Evolutionary conservation across 64 coral and sea anemone species (phyloP).

Genomic region (Stichodactyla helianthus): DNA sequence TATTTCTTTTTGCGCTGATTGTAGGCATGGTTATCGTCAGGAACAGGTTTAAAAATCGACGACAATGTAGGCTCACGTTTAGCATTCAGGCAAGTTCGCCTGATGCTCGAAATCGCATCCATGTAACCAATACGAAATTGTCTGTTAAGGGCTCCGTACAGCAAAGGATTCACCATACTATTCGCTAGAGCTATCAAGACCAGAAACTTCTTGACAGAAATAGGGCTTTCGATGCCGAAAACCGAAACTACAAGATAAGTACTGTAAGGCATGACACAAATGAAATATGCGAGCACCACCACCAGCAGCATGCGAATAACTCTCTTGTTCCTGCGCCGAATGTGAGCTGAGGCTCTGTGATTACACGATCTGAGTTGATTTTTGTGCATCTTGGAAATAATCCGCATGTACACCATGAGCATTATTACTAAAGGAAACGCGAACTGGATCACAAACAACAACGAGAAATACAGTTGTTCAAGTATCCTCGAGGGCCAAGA

Average conservation of each 20-base stretch:
- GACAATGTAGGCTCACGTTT: background rate
- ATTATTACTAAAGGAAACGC: conserved; percentile 33
- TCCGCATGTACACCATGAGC: conserved; percentile 20
- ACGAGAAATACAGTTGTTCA: conserved; percentile 34
- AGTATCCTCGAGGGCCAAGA: conserved; percentile 11
- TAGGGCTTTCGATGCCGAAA: conserved; percentile 16
- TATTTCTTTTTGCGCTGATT: conserved; percentile 21
- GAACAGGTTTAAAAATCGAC: conserved; percentile 22
- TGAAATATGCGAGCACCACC: conserved; percentile 29
- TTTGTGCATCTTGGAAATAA: conserved; percentile 3
- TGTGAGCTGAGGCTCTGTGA: background rate
- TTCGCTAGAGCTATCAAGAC: conserved; percentile 34
- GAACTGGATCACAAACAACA: conserved; percentile 37
- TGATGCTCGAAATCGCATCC: conserved; percentile 28
- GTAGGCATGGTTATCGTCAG: conserved; percentile 2
- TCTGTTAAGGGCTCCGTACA: conserved; percentile 30
- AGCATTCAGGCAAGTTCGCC: background rate
- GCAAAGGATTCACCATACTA: conserved; percentile 39
- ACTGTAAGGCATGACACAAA: conserved; percentile 42
- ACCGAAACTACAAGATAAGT: conserved; percentile 26
- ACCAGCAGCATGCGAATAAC: conserved; percentile 43
- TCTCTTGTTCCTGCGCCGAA: conserved; percentile 22
- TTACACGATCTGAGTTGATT: conserved; percentile 2
- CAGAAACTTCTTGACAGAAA: conserved; percentile 36
- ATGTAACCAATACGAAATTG: conserved; percentile 39